A percentile compares a stretch with the other conserved stretches of the same genome.
Conservation (phyloP, 2,797 vertebrate species). For the Scomberomorus guttatus region DNA sequence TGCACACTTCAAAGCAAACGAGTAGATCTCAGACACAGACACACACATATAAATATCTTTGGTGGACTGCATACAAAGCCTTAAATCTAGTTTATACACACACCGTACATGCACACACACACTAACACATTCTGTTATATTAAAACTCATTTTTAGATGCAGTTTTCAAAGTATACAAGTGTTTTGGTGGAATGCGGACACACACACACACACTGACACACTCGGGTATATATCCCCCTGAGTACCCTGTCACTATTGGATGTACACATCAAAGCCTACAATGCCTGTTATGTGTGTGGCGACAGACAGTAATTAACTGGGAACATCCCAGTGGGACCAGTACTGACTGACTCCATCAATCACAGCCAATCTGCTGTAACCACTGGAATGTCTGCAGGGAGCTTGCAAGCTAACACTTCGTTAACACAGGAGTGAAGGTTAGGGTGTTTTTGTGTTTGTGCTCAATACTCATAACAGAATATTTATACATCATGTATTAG, state of each 20-base stretch:
- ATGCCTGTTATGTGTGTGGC: slow-evolving; percentile 59
- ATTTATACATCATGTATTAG: slow-evolving; percentile 14
- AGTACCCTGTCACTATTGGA: slow-evolving; percentile 57
- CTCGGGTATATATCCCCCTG: slow-evolving; percentile 27
- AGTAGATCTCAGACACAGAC: not conserved
- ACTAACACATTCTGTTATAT: slow-evolving; percentile 3
- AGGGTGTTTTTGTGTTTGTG: slow-evolving; percentile 34
- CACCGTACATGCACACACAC: too few relatives aligned
- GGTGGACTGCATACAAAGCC: slow-evolving; percentile 10
- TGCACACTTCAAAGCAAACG: slow-evolving; percentile 36
- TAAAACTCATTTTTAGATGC: slow-evolving; percentile 15
- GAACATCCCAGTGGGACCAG: slow-evolving; percentile 77
- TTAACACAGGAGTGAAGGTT: slow-evolving; percentile 7
- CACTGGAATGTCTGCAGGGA: slow-evolving; percentile 77
- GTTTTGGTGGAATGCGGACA: slow-evolving; percentile 43
- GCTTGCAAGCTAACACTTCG: slow-evolving; percentile 38
- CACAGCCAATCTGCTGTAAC: slow-evolving; percentile 66
- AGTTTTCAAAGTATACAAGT: slow-evolving; percentile 38
- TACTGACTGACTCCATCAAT: slow-evolving; percentile 75
- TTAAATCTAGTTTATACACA: slow-evolving; percentile 6
- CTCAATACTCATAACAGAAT: slow-evolving; percentile 31
- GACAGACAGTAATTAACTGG: slow-evolving; percentile 80
- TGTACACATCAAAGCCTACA: slow-evolving; percentile 68
- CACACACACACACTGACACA: slow-evolving; percentile 25
- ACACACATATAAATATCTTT: slow-evolving; percentile 9